Evolutionary conservation across 2,113 vertebrate genomes (phyloP), one percentile per base, ranked within the genome.

Genomic region (Nothobranchius kuhntae): DNA sequence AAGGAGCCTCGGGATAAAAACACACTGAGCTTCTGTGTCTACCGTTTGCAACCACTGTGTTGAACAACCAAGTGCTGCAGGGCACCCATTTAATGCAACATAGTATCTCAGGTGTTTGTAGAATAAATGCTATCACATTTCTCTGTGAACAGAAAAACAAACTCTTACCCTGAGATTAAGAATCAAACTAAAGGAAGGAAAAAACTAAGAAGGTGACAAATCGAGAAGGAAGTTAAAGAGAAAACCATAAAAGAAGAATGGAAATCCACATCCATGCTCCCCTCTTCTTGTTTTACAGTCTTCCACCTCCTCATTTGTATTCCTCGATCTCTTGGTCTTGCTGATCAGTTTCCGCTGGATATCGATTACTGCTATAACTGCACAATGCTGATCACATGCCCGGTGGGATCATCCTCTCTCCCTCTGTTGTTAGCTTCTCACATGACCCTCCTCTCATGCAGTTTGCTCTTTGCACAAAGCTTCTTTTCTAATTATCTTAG

Each of bases 271-370:
- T 54, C 58, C 46, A 42, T 24, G 48, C 14, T 77, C 36, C 50
- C 13, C 50, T 48, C 55, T 4, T 21, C 7, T 53, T 45, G 2
- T 21, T 50, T 14, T 73, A 40, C 13, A 24, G 60, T 58, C 57
- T 46, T 63, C 69, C 48, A 57, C 64, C 65, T 24, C 50, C 71
- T 74, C 69, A 67, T 83, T 71, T 78, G 55, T 70, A 69, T 76
- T 75, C 72, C 55, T 81, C 35, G 53, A 77, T 40, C 52, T 61
- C 61, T 48, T 26, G 36, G 7, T 57, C 48, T 78, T 67, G 72
- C 86, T 83, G 81, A 87, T 88, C 86, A 83, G 75, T 87, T 86
- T 86, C 83, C 65, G 57, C 73, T 75, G 55, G 61, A 69, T 87
- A 89, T 89, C 7, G 76, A 83, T 90, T 85, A 73, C 73, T 78